These are phyloP conservation scores for Sebastes fasciatus DNA, from an alignment of 2,113 vertebrate species.

Conservation along the genomic window DNA sequence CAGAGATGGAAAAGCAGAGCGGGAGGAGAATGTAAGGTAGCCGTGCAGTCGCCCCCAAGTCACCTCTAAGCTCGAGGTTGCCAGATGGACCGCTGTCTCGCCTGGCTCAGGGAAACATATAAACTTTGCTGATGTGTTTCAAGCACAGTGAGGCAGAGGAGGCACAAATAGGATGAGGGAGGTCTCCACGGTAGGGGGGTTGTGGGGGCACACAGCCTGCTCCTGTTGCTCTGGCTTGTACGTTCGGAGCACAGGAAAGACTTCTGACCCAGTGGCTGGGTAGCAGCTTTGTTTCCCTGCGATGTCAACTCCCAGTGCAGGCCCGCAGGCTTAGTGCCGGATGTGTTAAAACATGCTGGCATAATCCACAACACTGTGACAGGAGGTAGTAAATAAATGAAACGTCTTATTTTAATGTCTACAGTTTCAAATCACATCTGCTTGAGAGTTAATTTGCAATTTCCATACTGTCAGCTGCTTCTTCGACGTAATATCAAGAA, in stretches of 20 bases:
- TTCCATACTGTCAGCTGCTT: background rate
- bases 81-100: constrained; percentile 32
- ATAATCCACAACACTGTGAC: constrained; percentile 1
- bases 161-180: constrained; percentile 14
- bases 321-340: constrained; percentile 14
- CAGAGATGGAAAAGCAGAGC: background rate
- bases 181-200: constrained; percentile 1
- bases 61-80: constrained; percentile 40
- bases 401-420: constrained; percentile 18
- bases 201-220: background rate
- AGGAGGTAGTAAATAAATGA: constrained; percentile 15
- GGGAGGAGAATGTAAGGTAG: constrained; percentile 3
- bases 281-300: constrained; percentile 45
- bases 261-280: constrained; percentile 36
- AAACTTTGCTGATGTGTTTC: constrained; percentile 56
- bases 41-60: constrained; percentile 20
- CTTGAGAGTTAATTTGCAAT: background rate
- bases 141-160: constrained; percentile 1
- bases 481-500: background rate
- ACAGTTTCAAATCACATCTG: constrained; percentile 16
- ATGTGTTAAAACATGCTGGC: background rate
- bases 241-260: background rate
- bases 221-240: constrained; percentile 7
- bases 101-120: constrained; percentile 23
- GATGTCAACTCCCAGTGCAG: constrained; percentile 18